phyloP scores from a whole-genome alignment of 2,888 invertebrate genomes.

The Eupithecia inturbata region DNA sequence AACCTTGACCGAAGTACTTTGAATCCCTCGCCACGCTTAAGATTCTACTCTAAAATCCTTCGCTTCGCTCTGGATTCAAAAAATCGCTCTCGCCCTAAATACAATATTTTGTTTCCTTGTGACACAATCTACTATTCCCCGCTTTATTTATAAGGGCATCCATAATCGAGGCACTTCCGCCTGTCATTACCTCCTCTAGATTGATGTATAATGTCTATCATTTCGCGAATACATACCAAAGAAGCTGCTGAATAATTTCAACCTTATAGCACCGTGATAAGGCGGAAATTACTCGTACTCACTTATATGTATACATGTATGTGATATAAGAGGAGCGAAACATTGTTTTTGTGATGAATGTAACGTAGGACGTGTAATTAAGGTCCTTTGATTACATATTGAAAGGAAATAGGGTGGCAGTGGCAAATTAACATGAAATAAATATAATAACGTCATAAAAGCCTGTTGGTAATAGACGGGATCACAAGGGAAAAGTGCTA shows the following conservation, averaged over 20 bases:
- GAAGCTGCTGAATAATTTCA: slow-evolving; percentile 2
- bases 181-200: slow-evolving; percentile 40
- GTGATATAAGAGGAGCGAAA: slow-evolving; percentile 3
- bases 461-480: background rate
- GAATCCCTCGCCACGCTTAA: too few relatives aligned
- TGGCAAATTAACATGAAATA: slow-evolving; percentile 14
- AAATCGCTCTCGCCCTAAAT: too few relatives aligned
- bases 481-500: background rate
- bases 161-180: slow-evolving; percentile 42
- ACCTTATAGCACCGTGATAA: slow-evolving; percentile 15
- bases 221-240: slow-evolving; percentile 23
- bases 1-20: too few relatives aligned
- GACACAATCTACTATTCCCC: too few relatives aligned
- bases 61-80: too few relatives aligned
- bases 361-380: slow-evolving; percentile 25
- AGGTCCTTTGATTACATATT: slow-evolving; percentile 21
- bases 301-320: background rate
- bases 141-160: slow-evolving; percentile 32
- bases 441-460: slow-evolving; percentile 12
- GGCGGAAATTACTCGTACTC: background rate
- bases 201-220: slow-evolving; percentile 39
- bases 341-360: slow-evolving; percentile 29
- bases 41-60: too few relatives aligned
- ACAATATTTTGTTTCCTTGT: too few relatives aligned
- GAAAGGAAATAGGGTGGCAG: slow-evolving; percentile 14